Conservation (phyloP, 30 jellyfish, hydroid and myxozoan species). For the Aurelia aurita region DNA sequence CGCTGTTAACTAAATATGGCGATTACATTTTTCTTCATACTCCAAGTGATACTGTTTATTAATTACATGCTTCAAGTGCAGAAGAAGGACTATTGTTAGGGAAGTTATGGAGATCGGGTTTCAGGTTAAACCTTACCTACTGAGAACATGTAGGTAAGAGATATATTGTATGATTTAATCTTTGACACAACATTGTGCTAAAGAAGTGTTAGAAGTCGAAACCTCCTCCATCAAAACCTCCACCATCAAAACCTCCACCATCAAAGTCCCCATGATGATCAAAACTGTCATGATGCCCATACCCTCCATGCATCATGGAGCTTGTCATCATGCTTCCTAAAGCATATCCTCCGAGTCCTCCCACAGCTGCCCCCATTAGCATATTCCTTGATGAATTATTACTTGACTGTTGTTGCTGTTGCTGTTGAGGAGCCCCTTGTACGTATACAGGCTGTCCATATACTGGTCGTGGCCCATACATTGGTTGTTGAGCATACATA, state of each 20-base stretch:
- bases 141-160: too few relatives aligned
- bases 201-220: conserved; percentile 8
- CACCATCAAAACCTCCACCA: conserved; percentile 67
- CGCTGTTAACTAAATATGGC: too few relatives aligned
- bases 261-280: conserved; percentile 65
- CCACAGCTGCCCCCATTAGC: conserved; percentile 97
- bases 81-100: too few relatives aligned
- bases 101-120: too few relatives aligned
- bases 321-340: conserved; percentile 84
- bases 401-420: conserved; percentile 82
- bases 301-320: conserved; percentile 67
- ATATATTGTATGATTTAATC: too few relatives aligned
- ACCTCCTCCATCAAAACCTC: conserved; percentile 63
- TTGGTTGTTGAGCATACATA: conserved; percentile 72
- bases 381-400: conserved; percentile 83
- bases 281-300: conserved; percentile 80
- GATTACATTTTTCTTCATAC: too few relatives aligned
- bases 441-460: conserved; percentile 86
- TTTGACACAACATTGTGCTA: too few relatives aligned
- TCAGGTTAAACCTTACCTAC: too few relatives aligned
- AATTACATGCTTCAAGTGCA: too few relatives aligned
- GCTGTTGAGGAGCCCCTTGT: conserved; percentile 83
- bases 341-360: conserved; percentile 91
- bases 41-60: too few relatives aligned
- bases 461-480: conserved; percentile 76